These are phyloP conservation scores for Apodemia duryi DNA, from an alignment of 2,888 invertebrate genomes.

Conservation along the genomic window DNA sequence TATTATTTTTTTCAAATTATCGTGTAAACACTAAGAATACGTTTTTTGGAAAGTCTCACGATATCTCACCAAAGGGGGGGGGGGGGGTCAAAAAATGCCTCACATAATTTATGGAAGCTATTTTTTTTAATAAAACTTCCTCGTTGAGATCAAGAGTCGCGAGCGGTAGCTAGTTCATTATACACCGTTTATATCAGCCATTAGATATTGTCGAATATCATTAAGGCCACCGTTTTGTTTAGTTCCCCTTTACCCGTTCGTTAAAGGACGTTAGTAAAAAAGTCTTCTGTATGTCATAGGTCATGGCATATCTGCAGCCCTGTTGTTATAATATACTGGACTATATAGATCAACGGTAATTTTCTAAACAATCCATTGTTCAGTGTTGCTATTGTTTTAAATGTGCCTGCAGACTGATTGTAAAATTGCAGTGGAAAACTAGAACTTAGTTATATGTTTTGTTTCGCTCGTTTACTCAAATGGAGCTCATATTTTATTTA, in stretches of 20 bases:
- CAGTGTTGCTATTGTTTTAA: constrained; percentile 5
- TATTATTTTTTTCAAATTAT: too few species aligned
- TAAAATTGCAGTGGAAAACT: constrained; percentile 1
- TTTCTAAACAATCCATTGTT: constrained; percentile 12
- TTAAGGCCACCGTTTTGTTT: neutral
- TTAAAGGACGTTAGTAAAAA: neutral
- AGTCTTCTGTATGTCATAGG: neutral
- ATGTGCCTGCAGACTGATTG: neutral
- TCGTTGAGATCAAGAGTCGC: too few species aligned
- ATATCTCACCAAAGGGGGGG: too few species aligned
- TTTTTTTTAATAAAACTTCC: too few species aligned
- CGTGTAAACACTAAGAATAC: too few species aligned
- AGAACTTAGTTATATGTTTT: neutral
- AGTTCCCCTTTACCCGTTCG: neutral
- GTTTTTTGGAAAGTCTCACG: too few species aligned
- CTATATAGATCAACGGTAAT: neutral
- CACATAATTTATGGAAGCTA: too few species aligned
- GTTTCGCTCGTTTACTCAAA: neutral
- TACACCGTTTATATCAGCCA: too few species aligned
- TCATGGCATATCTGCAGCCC: neutral
- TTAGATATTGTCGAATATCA: too few species aligned
- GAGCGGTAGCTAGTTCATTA: too few species aligned
- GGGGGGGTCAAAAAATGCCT: too few species aligned
- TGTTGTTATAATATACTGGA: neutral
- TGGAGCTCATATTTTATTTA: neutral